These are phyloP conservation scores for Rhopalosiphum padi DNA, from an alignment of 1,140 invertebrate species.

Conservation along the genomic window DNA sequence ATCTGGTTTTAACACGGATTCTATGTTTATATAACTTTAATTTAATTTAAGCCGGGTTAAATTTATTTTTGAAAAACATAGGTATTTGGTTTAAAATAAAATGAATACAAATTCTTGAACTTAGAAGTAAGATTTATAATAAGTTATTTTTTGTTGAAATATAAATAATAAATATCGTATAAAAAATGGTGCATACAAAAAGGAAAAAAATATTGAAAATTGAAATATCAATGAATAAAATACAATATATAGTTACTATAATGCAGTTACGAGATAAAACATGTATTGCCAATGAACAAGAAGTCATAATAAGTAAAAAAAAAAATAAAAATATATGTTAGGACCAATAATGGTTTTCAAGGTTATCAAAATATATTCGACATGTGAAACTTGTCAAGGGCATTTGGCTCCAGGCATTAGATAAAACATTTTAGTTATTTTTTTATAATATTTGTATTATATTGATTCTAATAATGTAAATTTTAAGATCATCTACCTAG, in stretches of 20 bases:
- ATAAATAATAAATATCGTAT: too few species aligned
- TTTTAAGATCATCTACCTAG: background rate
- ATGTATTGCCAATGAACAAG: constrained; percentile 8
- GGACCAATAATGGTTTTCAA: constrained; percentile 10
- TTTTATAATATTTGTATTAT: background rate
- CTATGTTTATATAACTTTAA: too few species aligned
- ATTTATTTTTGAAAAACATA: too few species aligned
- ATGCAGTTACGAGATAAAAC: background rate
- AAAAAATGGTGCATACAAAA: background rate
- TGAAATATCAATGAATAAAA: constrained; percentile 5
- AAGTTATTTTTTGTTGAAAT: too few species aligned
- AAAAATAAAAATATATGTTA: background rate
- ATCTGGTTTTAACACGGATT: too few species aligned
- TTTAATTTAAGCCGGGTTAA: too few species aligned
- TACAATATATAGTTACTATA: background rate
- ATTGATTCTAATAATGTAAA: background rate
- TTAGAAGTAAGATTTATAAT: too few species aligned
- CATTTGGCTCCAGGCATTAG: background rate
- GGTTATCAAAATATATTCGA: background rate
- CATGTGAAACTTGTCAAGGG: constrained; percentile 17
- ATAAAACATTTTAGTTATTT: background rate
- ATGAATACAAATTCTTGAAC: too few species aligned
- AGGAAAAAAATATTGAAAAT: background rate
- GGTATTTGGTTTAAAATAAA: too few species aligned
- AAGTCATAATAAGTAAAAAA: too few species aligned